Conservation (phyloP, 2,888 invertebrate genomes). For the Drosophila setosimentum region DNA sequence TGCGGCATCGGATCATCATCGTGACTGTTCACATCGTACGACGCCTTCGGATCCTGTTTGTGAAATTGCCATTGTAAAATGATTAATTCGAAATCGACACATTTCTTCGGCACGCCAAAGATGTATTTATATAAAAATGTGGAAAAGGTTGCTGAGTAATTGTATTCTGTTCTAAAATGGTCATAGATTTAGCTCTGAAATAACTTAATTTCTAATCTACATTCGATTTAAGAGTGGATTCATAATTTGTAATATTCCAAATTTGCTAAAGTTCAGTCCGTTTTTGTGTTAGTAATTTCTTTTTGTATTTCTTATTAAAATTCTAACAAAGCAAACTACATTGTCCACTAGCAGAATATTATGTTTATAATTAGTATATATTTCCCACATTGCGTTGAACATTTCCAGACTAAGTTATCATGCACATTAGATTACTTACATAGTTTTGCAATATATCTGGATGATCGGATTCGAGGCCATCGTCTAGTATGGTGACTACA, state of each 20-base stretch:
- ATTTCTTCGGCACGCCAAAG: neutral
- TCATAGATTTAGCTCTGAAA: neutral
- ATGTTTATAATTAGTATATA: neutral
- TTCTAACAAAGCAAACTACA: too few relatives aligned
- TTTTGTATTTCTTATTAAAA: too few relatives aligned
- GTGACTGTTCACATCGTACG: constrained; percentile 98
- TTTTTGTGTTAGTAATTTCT: neutral
- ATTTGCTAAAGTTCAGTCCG: neutral
- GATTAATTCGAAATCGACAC: neutral
- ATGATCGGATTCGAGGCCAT: constrained; percentile 97
- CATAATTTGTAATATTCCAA: neutral
- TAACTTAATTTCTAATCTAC: neutral
- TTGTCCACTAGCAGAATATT: too few relatives aligned
- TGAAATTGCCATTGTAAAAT: neutral
- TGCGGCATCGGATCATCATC: constrained; percentile 98
- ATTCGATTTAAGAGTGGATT: neutral
- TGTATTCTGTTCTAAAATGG: neutral
- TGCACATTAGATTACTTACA: constrained; percentile 88
- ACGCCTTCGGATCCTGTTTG: constrained; percentile 94
- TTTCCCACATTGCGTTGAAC: neutral
- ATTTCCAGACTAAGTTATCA: neutral
- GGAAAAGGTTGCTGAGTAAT: neutral
- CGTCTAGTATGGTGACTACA: constrained; percentile 98
- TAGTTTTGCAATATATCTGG: constrained; percentile 96
- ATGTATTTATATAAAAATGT: neutral